phyloP scores from a whole-genome alignment of 2,113 vertebrate genomes.

The Morone saxatilis region DNA sequence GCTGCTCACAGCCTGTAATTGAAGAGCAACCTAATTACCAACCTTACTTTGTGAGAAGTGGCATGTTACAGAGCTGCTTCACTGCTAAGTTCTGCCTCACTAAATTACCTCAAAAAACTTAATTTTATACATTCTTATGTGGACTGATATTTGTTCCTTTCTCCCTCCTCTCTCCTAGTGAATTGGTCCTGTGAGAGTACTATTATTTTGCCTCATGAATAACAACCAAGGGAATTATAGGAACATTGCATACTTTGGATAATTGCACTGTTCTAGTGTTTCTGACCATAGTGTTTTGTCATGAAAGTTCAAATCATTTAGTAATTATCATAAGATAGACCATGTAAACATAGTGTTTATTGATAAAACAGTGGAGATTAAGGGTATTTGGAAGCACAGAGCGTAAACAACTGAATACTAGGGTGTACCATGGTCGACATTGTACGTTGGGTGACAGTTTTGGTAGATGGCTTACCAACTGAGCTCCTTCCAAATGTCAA shows the following conservation, averaged over 20 bases:
- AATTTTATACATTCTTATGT: not conserved
- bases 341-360: constrained; percentile 15
- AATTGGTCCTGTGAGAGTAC: constrained; percentile 9
- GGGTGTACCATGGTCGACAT: not conserved
- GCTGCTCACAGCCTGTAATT: constrained; percentile 27
- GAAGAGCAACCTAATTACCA: constrained; percentile 16
- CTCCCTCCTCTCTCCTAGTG: not conserved
- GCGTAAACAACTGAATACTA: constrained; percentile 30
- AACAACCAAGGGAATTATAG: constrained; percentile 25
- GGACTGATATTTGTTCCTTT: not conserved
- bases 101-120: not conserved
- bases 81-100: not conserved
- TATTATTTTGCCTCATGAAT: constrained; percentile 34
- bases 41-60: not conserved
- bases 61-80: not conserved
- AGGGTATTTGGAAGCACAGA: constrained; percentile 13
- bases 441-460: constrained; percentile 2
- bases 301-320: not conserved
- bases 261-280: constrained; percentile 21
- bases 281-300: constrained; percentile 16
- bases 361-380: not conserved
- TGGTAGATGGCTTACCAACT: not conserved
- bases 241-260: constrained; percentile 23
- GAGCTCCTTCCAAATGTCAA: constrained; percentile 35
- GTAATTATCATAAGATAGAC: constrained; percentile 18